Conservation (phyloP, 64 coral and sea anemone genomes). For the Actinia equina region DNA sequence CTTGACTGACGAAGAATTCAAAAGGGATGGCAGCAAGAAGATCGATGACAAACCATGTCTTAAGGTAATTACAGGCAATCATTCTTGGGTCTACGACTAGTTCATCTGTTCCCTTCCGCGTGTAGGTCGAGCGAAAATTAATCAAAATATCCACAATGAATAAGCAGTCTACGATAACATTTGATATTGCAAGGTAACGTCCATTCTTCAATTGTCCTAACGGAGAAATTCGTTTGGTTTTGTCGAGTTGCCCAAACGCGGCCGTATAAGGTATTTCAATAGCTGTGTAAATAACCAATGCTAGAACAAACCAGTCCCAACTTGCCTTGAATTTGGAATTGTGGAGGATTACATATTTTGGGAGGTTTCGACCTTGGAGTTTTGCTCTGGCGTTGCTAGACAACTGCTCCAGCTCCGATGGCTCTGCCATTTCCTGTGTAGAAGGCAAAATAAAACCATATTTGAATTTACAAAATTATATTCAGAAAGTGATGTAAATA, state of each 20-base stretch:
- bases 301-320: slow-evolving; percentile 85
- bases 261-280: slow-evolving; percentile 79
- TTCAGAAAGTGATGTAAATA: neutral
- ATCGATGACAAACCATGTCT: slow-evolving; percentile 93
- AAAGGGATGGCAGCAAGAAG: slow-evolving; percentile 89
- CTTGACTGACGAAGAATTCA: slow-evolving; percentile 60
- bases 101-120: slow-evolving; percentile 37
- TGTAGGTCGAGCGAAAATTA: slow-evolving; percentile 91
- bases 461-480: neutral
- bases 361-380: slow-evolving; percentile 24
- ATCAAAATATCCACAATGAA: slow-evolving; percentile 92
- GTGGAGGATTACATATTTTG: slow-evolving; percentile 52
- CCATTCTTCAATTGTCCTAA: slow-evolving; percentile 9
- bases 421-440: slow-evolving; percentile 29
- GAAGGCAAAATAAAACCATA: neutral
- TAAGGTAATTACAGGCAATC: slow-evolving; percentile 87
- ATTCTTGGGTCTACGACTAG: slow-evolving; percentile 57
- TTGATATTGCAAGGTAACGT: slow-evolving; percentile 21
- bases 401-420: slow-evolving; percentile 15
- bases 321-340: slow-evolving; percentile 69
- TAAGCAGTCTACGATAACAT: slow-evolving; percentile 80
- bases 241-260: slow-evolving; percentile 37
- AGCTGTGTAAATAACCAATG: slow-evolving; percentile 69
- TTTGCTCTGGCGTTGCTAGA: slow-evolving; percentile 16
- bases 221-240: neutral